phyloP scores from a whole-genome alignment of 2,113 vertebrate genomes.

The Ammodramus savannarum region DNA sequence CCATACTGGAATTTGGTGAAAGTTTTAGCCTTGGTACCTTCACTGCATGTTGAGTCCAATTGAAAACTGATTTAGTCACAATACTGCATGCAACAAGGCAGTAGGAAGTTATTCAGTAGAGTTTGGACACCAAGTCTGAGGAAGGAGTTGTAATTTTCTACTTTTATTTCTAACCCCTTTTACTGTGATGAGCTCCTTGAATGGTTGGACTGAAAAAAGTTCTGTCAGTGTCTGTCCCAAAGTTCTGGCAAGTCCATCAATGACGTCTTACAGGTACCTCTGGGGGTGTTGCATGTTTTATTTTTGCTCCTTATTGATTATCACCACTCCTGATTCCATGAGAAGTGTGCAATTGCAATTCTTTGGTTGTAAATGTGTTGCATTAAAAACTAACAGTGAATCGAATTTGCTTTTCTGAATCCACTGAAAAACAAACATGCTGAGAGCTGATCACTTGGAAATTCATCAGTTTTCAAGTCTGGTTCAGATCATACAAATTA shows the following conservation, averaged over 20 bases:
- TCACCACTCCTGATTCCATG: rapidly evolving
- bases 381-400: neutral
- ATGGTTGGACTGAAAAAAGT: neutral
- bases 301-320: neutral
- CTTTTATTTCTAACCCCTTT: neutral
- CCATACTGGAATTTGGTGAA: rapidly evolving
- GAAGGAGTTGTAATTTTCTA: neutral
- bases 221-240: neutral
- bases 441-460: neutral
- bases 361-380: neutral
- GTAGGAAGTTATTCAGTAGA: neutral
- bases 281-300: neutral
- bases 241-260: neutral
- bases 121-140: neutral
- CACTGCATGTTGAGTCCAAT: neutral
- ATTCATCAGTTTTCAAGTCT: neutral
- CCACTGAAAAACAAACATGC: neutral
- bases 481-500: neutral
- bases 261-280: neutral
- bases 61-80: neutral
- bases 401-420: neutral
- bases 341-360: neutral
- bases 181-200: neutral
- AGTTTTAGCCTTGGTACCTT: neutral
- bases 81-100: neutral